Base-by-base conservation (phyloP, 2,888 invertebrate genomes). In the Pycnomerus fuliginosus region DNA sequence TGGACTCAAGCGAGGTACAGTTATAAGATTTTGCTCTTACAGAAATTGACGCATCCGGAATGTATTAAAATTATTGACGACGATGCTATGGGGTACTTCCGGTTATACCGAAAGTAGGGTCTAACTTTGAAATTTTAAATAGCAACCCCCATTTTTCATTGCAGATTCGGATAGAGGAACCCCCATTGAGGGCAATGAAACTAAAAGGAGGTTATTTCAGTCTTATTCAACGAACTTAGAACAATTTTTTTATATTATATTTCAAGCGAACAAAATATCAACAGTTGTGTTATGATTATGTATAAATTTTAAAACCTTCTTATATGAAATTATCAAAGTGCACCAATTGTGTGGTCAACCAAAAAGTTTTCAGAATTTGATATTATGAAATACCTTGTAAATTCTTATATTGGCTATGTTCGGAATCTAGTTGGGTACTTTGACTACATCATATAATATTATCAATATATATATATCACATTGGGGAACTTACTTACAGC, bases 401-500 rank as follows among this genome's bases (percentile, higher is more conserved):
- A 56, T 44, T 46, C 48, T 43, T 34, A 33, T 34, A n/a, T n/a
- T n/a, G n/a, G n/a, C 44, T 44, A 44, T 7, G 34, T 44, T 20
- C 13, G 38, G 44, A 44, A 12, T 7, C 13, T 35, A 45, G 40
- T 36, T 33, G 27, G 25, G 23, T 25, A 16, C 20, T 20, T 8
- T 20, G 8, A 7, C 20, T 20, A 20, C n/a, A 27, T 49, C 40
- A 44, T 55, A 61, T 57, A 62, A 64, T 65, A 67, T 65, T 67
- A 67, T 67, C 67, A 61, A 54, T 65, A 64, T 62, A 54, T 65
- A 64, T 62, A 63, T 67, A 67, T 67, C 67, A 67, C 67, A 67
- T 58, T 64, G 62, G 62, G 60, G 61, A 56, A 44, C 60, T 58
- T 61, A 60, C 25, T n/a, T n/a, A n/a, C 55, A 61, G 44, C 28